Evolutionary conservation across 2,113 vertebrate genomes (phyloP).

Genomic region (Syrrhaptes paradoxus): DNA sequence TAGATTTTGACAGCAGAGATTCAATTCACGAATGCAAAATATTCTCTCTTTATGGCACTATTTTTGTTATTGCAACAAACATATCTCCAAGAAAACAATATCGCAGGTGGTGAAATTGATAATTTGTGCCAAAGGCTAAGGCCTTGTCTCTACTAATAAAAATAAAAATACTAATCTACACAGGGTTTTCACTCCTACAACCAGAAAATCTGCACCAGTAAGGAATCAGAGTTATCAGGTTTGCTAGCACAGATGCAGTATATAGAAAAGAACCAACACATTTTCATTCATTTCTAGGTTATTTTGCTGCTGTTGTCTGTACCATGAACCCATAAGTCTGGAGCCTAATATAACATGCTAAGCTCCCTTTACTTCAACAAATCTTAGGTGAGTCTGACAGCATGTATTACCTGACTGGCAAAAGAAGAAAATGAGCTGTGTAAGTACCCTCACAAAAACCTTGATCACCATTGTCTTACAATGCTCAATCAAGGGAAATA

Average conservation of each 20-base stretch:
- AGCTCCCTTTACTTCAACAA: not conserved
- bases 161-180: slow-evolving; percentile 6
- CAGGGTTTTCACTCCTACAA: not conserved
- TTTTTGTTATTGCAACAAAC: slow-evolving; percentile 15
- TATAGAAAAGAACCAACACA: not conserved
- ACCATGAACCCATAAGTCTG: not conserved
- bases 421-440: not conserved
- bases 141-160: slow-evolving; percentile 14
- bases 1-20: not conserved
- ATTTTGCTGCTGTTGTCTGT: not conserved
- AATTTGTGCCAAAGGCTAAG: slow-evolving; percentile 29
- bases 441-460: not conserved
- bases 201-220: not conserved
- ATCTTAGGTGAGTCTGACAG: not conserved
- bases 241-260: not conserved
- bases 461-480: slow-evolving; percentile 12
- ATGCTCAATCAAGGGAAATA: slow-evolving; percentile 61
- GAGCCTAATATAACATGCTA: not conserved
- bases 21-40: slow-evolving; percentile 45
- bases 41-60: not conserved
- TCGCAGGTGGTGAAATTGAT: not conserved
- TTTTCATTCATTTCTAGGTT: not conserved
- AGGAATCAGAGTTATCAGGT: not conserved
- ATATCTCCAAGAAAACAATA: slow-evolving; percentile 17
- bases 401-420: not conserved